These are phyloP conservation scores for Orthonyx spaldingii DNA, from an alignment of 2,113 vertebrate species.

Conservation along the genomic window DNA sequence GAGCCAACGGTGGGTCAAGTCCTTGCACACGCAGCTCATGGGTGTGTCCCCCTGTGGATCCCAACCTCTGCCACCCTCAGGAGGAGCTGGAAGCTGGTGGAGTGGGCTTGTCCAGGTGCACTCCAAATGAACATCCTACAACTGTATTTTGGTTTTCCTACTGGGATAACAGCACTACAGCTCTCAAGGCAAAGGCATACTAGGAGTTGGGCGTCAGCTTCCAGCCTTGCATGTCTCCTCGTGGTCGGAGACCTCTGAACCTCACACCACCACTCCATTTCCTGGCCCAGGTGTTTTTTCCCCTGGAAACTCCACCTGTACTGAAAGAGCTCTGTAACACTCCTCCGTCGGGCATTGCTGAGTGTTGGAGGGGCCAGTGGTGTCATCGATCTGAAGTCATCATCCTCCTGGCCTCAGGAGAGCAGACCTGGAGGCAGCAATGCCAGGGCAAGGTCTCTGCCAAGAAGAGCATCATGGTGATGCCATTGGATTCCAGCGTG, in stretches of 20 bases:
- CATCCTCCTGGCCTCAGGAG: background rate
- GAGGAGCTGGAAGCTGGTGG: background rate
- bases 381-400: background rate
- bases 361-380: accelerated
- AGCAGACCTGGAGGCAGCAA: background rate
- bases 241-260: background rate
- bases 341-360: accelerated
- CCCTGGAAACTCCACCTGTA: background rate
- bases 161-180: background rate
- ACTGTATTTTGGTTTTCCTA: background rate
- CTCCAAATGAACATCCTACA: background rate
- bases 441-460: background rate
- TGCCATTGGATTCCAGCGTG: accelerated
- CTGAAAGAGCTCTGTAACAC: background rate
- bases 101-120: background rate
- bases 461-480: background rate
- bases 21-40: background rate
- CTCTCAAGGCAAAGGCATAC: background rate
- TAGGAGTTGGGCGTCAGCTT: accelerated
- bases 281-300: background rate
- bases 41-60: background rate
- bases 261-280: background rate
- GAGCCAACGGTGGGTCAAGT: background rate
- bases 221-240: background rate
- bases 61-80: background rate